Evolutionary conservation across 2,113 vertebrate species (phyloP), one percentile per base, ranked within the genome.

Genomic region (Carassius carassius): DNA sequence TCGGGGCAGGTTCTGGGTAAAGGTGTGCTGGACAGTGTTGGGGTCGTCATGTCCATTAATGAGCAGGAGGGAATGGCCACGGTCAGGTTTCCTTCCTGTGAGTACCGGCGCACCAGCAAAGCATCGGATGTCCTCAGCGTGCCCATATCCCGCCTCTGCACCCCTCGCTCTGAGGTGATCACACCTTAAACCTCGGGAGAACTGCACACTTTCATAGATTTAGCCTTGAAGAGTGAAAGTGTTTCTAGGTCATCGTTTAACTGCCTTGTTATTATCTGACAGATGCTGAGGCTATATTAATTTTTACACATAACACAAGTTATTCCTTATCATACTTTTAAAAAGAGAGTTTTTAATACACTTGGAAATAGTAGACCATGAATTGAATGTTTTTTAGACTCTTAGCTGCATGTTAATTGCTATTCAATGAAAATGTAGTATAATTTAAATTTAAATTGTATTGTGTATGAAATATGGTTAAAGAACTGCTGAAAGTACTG

Each of bases 31-130:
- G 97, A 96, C 88, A 99, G 97, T 85, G 89, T 98, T 78, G 98
- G 98, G 81, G 91, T 98, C 78, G 98, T 99, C 90, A 97, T 97
- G 89, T 98, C 98, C 84, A 99, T 99, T 92, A 99, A 99, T 82
- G 98, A 99, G 75, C 98, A 98, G 93, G 97, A 99, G 94, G 98
- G 97, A 90, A 99, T 99, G 80, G 98, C 98, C 85, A 99, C 97
- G 3, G 97, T 99, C 88, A 98, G 94, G 94, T 98, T 99, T 88
- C 96, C 97, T 17, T 95, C 96, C 47, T 95, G 96, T 84, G 98
- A 98, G 91, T 96, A 95, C 94, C 95, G 96, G 90, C 96, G 94
- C 94, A 94, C 96, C 23, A 98, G 97, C 87, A 97, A 99, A 93
- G 95, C 98, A 16, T 97, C 98, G 84, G 98, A 99, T 92, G 94